Base-by-base conservation (phyloP, 2,888 invertebrate species). In the Polyommatus icarus region DNA sequence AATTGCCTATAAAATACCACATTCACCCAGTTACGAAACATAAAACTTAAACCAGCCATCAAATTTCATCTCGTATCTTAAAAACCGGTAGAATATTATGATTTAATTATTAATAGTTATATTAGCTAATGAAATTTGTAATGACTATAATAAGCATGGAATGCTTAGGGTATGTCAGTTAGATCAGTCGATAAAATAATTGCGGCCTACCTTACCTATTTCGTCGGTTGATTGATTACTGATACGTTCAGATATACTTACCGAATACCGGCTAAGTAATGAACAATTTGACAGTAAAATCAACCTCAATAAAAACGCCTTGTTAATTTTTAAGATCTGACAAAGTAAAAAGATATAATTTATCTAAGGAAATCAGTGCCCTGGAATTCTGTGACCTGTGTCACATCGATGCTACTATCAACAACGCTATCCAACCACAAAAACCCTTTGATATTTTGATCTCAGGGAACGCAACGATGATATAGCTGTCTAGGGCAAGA, bases 121-220 rank as follows among this genome's bases (percentile, higher is more conserved):
- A 61, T 40, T 46, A 73, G n/a, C 24, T 40, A 73, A 73, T 73
- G n/a, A 20, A 3, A 24, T 73, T 72, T 73, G 46, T 46, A 73
- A 73, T 50, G 73, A 73, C 73, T 50, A 46, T 73, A 73, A 73
- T 73, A 73, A 73, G 50, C 20, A 46, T 46, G 75, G 54, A 50
- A 75, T 75, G 50, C 32, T 75, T 15, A 75, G 32, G 46, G 75
- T 50, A 75, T 75, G 50, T 54, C 46, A 73, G 73, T 73, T 54
- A 50, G 50, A 54, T 67, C 24, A 29, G 24, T 54, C 12, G 24
- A 75, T 75, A 75, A 15, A 40, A 40, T 29, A 46, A 73, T 73
- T 73, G 24, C 20, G 46, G 46, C 20, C 29, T 54, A 46, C 12
- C 46, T 54, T 24, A 75, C 75, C 75, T 54, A 20, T 29, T 54